Percentiles rank a stretch among this genome's conserved stretches.
Conservation (phyloP, 2,113 vertebrate genomes). For the Oxyura jamaicensis region DNA sequence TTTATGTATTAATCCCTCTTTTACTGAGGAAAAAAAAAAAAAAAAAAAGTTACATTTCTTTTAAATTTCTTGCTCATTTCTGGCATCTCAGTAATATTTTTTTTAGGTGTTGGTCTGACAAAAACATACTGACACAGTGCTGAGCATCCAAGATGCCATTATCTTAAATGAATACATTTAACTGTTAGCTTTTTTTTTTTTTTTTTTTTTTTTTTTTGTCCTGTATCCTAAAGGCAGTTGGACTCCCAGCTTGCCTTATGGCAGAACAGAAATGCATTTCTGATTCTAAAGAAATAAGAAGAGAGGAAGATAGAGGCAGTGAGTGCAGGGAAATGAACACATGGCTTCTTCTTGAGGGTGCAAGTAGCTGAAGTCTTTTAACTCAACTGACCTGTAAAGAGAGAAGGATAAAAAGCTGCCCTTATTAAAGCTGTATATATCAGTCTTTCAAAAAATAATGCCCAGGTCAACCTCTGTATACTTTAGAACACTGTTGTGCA, state of each 20-base stretch:
- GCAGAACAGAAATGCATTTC: not conserved
- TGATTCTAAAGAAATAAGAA: not conserved
- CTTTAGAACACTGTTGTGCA: not conserved
- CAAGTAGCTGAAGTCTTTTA: not conserved
- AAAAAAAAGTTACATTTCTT: no score
- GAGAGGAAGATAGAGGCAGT: not conserved
- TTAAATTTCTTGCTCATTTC: not conserved
- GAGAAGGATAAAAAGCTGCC: not conserved
- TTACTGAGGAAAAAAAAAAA: not conserved
- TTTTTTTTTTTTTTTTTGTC: not conserved
- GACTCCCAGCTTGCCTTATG: not conserved
- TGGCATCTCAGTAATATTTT: not conserved
- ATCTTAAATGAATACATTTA: not conserved
- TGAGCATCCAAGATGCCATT: not conserved
- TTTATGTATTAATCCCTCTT: not conserved
- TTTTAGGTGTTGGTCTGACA: not conserved
- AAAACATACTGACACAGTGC: not conserved
- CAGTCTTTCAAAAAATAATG: not conserved
- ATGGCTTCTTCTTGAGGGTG: not conserved
- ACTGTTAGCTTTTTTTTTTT: not conserved
- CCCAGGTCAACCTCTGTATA: not conserved
- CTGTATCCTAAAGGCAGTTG: not conserved
- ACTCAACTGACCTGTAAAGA: not conserved
- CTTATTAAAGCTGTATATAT: not conserved
- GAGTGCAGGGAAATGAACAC: not conserved